Base-by-base conservation (phyloP, 1,140 invertebrate species). In the Danaus melanippus region DNA sequence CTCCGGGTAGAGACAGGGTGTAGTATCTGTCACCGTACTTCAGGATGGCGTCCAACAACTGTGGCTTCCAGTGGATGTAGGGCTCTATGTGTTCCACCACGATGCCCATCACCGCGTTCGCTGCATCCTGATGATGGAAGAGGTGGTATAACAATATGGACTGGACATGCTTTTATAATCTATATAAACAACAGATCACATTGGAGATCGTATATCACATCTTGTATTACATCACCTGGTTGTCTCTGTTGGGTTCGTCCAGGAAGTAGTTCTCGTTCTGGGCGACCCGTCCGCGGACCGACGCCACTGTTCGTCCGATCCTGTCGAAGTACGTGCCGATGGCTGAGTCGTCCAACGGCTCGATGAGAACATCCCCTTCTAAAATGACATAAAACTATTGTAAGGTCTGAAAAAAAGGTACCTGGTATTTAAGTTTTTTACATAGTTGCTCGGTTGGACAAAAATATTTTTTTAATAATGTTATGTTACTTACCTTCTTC, bases 1-100 rank as follows among this genome's bases (percentile, higher is more conserved):
- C 79, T 0, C 60, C 58, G 0, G 74, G 70, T 32, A 88, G 42
- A 5, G 87, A 84, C 60, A 80, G 70, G 0, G 84, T 87, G 54
- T 84, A 83, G 5, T 89, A 66, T 1, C 88, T 62, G 66, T 90
- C 88, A 0, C 88, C 88, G 43, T 89, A 89, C 58, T 85, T 85
- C 6, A 89, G 58, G 43, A 89, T 83, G 8, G 76, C 77, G 64
- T 89, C 88, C 0, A 89, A 50, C 1, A 88, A 71, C 1, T 69
- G 45, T 6, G 75, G 62, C 57, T 81, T 86, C 76, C 88, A 89
- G 51, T 69, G 51, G 4, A 61, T 47, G 57, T 80, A 72, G 0
- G 83, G 80, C 55, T 86, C 83, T 42, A 86, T 79, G 60, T 79
- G 66, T 0, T 84, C 76, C 2, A 83, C 83, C 1, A 82, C 80